Evolutionary conservation across 2,888 invertebrate species (phyloP), one percentile per base, ranked within the genome.

Genomic region (Drosophila affinis): DNA sequence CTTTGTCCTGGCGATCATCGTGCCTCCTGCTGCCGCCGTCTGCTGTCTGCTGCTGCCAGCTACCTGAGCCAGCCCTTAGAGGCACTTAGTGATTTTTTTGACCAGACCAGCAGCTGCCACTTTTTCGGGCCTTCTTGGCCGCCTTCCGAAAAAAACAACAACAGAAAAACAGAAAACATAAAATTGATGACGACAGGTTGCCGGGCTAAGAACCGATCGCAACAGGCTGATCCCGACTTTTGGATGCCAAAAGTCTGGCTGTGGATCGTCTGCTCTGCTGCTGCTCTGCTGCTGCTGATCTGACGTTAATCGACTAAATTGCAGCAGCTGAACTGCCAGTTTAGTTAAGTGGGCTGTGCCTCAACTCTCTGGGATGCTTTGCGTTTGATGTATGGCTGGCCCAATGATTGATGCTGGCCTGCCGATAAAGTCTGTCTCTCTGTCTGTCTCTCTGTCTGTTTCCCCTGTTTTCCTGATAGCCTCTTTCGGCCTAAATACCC

Each of bases 101-200:
- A 44, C 48, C 62, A 21, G 54, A 71, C 63, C 75, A 77, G 71
- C 87, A 83, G 87, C 79, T 89, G 81, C 77, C 76, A 73, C 76
- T 61, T 64, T 63, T 60, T 69, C 49, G 60, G 60, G 21, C 3
- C 21, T 21, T 60, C 24, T 18, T 10, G 44, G 44, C 7, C 39
- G 44, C 7, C 39, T 39, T 14, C 39, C n/a, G 39, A 39, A 14
- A n/a, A 44, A 7, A 27, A 27, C 24, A 24, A 24, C 3, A 24
- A 24, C 24, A 5, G 24, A 24, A n/a, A 27, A 27, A 27, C 27
- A 27, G 52, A 47, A 59, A 61, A 49, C 58, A 54, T 44, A 72
- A 82, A 88, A 90, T 90, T 87, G 87, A 89, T 91, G 89, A 90
- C 85, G 91, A 90, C 90, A 91, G 91, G 91, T 91, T 91, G 81